Conservation (phyloP, 2,113 vertebrate genomes). For the Cheirogaleus medius region DNA sequence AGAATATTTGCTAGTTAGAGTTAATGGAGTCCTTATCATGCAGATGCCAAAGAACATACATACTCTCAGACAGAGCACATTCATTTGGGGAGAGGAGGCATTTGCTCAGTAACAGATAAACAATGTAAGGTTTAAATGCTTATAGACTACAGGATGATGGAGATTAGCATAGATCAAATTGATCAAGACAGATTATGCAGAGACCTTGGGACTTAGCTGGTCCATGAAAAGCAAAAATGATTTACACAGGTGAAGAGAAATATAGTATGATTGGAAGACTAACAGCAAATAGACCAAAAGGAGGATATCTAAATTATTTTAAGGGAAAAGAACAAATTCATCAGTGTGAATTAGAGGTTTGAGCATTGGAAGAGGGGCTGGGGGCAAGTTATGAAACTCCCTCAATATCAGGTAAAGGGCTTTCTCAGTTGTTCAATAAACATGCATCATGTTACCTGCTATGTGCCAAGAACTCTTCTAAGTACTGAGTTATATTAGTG, state of each 20-base stretch:
- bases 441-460: neutral
- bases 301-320: neutral
- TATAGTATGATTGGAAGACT: neutral
- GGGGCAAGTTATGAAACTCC: neutral
- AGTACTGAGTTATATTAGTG: neutral
- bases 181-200: neutral
- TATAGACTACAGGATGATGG: neutral
- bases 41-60: neutral
- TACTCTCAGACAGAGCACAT: neutral
- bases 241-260: neutral
- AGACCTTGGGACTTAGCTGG: neutral
- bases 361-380: neutral
- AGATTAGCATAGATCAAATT: neutral
- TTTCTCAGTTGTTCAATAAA: neutral
- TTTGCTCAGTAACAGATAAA: neutral
- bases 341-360: neutral
- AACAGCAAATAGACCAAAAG: neutral
- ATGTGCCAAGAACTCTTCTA: neutral
- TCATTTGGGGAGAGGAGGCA: neutral
- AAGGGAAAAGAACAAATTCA: neutral
- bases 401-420: neutral
- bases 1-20: neutral
- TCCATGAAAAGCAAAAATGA: neutral
- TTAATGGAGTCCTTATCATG: neutral
- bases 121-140: neutral